phyloP scores from a whole-genome alignment of 2,888 invertebrate species.

The Euspilapteryx auroguttella region DNA sequence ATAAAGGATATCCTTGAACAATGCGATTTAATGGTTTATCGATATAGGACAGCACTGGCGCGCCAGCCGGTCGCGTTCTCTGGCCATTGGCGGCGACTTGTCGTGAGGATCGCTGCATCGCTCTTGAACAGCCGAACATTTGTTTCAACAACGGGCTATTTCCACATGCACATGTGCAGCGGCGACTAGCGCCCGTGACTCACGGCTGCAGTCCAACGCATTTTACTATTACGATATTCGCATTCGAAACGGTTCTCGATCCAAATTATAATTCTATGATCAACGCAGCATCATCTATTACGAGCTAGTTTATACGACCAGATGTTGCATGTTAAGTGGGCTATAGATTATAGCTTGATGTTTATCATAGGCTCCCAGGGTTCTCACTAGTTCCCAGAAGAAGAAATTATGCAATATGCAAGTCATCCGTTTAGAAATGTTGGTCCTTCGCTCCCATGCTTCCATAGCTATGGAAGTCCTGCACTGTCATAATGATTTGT shows the following conservation, averaged over 20 bases:
- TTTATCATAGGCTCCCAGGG: slow-evolving; percentile 11
- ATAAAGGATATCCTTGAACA: no score
- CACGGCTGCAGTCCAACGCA: slow-evolving; percentile 43
- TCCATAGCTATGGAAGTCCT: no score
- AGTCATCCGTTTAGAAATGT: no score
- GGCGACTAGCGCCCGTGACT: slow-evolving; percentile 46
- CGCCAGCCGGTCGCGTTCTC: slow-evolving; percentile 55
- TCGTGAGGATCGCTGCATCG: slow-evolving; percentile 22
- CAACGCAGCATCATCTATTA: slow-evolving; percentile 18
- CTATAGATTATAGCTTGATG: slow-evolving; percentile 10
- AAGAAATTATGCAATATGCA: slow-evolving; percentile 22
- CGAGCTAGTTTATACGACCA: slow-evolving; percentile 14
- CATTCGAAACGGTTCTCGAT: slow-evolving; percentile 11
- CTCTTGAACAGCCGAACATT: slow-evolving; percentile 19
- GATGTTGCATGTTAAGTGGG: slow-evolving; percentile 14
- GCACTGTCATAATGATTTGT: no score
- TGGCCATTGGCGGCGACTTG: slow-evolving; percentile 33
- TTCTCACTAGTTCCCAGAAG: slow-evolving; percentile 13
- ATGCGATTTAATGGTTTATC: slow-evolving; percentile 20
- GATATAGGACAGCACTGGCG: slow-evolving; percentile 35
- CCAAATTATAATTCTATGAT: slow-evolving; percentile 31
- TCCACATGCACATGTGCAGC: slow-evolving; percentile 46
- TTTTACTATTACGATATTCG: slow-evolving; percentile 11
- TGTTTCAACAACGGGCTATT: slow-evolving; percentile 46
- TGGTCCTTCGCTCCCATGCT: no score